Percentiles rank a stretch among this genome's conserved stretches.
phyloP scores from a whole-genome alignment of 2,797 vertebrate species.

The Micrastur ruficollis region DNA sequence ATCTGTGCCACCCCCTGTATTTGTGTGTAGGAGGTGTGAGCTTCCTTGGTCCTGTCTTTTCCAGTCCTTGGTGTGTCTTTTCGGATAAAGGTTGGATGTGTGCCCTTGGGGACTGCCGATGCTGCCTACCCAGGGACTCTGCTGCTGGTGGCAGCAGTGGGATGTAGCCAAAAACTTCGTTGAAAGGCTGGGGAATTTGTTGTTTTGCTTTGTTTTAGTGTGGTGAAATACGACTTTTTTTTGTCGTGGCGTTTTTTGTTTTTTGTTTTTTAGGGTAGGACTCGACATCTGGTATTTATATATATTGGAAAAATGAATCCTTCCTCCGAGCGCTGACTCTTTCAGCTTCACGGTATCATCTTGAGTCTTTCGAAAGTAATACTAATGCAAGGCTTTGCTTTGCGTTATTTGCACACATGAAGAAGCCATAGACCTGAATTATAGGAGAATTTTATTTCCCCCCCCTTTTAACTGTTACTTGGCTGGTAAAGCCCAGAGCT shows the following conservation, averaged over 20 bases:
- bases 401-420: neutral
- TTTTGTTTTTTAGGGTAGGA: neutral
- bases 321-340: neutral
- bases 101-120: neutral
- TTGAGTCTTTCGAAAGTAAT: neutral
- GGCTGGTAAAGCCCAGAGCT: neutral
- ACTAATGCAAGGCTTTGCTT: neutral
- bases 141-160: neutral
- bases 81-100: neutral
- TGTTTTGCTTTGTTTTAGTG: neutral
- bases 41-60: rapidly evolving
- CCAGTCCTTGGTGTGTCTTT: neutral
- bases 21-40: neutral
- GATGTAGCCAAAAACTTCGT: neutral
- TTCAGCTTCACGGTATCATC: neutral
- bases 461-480: rapidly evolving
- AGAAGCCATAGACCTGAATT: neutral
- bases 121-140: neutral
- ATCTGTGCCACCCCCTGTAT: neutral
- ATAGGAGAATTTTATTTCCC: rapidly evolving
- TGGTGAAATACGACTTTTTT: neutral
- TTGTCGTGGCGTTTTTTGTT: neutral
- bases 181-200: neutral
- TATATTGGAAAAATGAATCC: neutral
- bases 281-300: neutral